phyloP scores from a whole-genome alignment of 1,140 invertebrate genomes.

The Habropoda laboriosa region DNA sequence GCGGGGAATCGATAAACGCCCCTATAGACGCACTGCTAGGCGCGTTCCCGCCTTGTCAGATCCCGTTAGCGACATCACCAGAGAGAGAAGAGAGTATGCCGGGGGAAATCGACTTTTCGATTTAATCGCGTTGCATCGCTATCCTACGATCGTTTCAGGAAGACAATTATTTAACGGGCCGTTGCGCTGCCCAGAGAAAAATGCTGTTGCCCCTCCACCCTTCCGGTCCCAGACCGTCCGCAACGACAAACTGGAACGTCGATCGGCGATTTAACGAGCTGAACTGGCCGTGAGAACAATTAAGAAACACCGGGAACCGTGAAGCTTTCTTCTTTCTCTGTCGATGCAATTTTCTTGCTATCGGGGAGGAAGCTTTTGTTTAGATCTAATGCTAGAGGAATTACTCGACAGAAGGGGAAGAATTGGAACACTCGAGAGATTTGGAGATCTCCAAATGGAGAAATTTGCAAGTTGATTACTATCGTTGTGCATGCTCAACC shows the following conservation, averaged over 20 bases:
- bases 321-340: background rate
- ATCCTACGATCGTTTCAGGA: slow-evolving; percentile 47
- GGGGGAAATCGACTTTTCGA: slow-evolving; percentile 47
- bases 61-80: slow-evolving; percentile 35
- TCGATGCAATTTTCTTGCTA: background rate
- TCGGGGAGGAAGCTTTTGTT: too few species aligned
- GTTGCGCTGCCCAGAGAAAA: slow-evolving; percentile 26
- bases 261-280: slow-evolving; percentile 13
- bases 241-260: slow-evolving; percentile 8
- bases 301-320: background rate
- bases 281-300: background rate
- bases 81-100: background rate
- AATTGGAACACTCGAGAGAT: too few species aligned
- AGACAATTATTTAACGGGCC: slow-evolving; percentile 52
- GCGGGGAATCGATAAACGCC: slow-evolving; percentile 63
- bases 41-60: slow-evolving; percentile 45
- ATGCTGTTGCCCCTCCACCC: background rate
- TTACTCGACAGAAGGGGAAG: too few species aligned
- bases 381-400: too few species aligned
- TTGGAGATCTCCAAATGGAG: too few species aligned
- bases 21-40: slow-evolving; percentile 44
- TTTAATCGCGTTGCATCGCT: slow-evolving; percentile 61
- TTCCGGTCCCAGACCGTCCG: background rate
- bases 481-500: too few species aligned
- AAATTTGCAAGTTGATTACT: too few species aligned